These are phyloP conservation scores for Paradoxurus hermaphroditus DNA, from an alignment of 2,113 vertebrate genomes.

Conservation along the genomic window DNA sequence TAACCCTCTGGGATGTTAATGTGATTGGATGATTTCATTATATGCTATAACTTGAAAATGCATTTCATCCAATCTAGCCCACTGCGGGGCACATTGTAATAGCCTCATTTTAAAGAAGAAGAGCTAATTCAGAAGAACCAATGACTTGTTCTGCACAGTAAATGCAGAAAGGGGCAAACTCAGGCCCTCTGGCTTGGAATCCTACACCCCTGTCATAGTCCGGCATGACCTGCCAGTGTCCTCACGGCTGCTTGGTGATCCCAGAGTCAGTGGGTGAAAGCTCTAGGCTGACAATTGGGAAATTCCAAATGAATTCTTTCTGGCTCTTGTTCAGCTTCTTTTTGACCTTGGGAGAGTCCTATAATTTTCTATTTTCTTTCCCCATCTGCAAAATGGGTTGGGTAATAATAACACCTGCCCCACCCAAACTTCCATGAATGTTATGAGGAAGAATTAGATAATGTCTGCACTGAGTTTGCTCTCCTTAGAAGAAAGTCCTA, in stretches of 20 bases:
- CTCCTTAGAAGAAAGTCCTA: conserved; percentile 71
- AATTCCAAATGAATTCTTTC: not conserved
- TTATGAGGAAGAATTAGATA: conserved; percentile 74
- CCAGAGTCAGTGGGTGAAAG: not conserved
- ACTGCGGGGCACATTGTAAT: not conserved
- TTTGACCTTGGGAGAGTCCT: conserved; percentile 68
- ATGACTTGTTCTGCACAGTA: not conserved
- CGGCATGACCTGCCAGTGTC: not conserved
- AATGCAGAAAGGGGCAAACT: not conserved
- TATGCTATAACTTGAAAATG: not conserved
- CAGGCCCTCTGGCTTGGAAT: not conserved
- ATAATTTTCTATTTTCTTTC: conserved; percentile 59
- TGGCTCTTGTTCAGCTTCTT: conserved; percentile 12
- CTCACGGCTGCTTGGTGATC: not conserved
- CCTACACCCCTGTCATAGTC: not conserved
- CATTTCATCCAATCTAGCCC: not conserved
- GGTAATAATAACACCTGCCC: conserved; percentile 40
- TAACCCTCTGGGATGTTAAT: not conserved
- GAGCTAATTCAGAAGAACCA: not conserved
- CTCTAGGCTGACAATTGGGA: not conserved
- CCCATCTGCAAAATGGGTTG: conserved; percentile 44
- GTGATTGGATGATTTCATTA: not conserved
- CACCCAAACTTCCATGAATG: conserved; percentile 41
- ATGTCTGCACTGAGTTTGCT: conserved; percentile 68
- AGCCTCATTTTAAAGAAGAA: not conserved